A percentile compares a stretch with the other conserved stretches of the same genome.
Evolutionary conservation across 2,888 invertebrate species (phyloP).

Genomic region (Thymelicus acteon): DNA sequence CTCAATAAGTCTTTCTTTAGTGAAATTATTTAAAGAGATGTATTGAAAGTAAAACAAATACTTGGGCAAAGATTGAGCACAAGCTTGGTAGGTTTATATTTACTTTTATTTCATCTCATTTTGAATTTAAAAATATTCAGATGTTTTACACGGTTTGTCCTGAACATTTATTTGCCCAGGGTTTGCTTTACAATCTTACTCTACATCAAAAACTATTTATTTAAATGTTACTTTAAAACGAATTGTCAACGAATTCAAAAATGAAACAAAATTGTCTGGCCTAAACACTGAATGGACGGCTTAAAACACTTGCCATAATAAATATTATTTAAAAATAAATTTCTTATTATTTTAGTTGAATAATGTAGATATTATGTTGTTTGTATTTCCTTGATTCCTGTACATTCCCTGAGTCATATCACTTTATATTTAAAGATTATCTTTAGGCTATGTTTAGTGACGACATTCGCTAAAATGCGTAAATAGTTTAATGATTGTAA

Average conservation of each 20-base stretch:
- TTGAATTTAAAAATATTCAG: neutral
- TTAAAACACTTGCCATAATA: slow-evolving; percentile 45
- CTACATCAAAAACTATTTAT: slow-evolving; percentile 29
- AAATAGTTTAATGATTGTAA: slow-evolving; percentile 50
- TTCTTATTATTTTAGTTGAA: slow-evolving; percentile 32
- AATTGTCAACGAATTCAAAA: slow-evolving; percentile 46
- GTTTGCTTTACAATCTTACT: slow-evolving; percentile 30
- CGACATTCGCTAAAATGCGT: slow-evolving; percentile 44
- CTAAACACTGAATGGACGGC: slow-evolving; percentile 59
- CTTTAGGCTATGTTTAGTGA: slow-evolving; percentile 69
- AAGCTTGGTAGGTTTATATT: slow-evolving; percentile 38
- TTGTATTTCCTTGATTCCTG: slow-evolving; percentile 48
- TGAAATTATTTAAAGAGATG: slow-evolving; percentile 32
- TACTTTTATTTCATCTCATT: slow-evolving; percentile 13
- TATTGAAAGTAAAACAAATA: slow-evolving; percentile 45
- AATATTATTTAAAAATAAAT: slow-evolving; percentile 39
- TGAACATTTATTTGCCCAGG: slow-evolving; percentile 37
- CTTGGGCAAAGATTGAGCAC: slow-evolving; percentile 55
- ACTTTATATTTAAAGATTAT: slow-evolving; percentile 63
- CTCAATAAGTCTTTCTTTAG: slow-evolving; percentile 49
- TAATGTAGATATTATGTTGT: slow-evolving; percentile 49
- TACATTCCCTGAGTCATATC: slow-evolving; percentile 78
- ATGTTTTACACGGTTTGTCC: slow-evolving; percentile 22
- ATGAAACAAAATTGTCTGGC: slow-evolving; percentile 50
- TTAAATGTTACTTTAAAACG: slow-evolving; percentile 36